Evolutionary conservation across 30 jellyfish, hydroid and myxozoan genomes (phyloP).

Genomic region (Hydractinia symbiolongicarpus): DNA sequence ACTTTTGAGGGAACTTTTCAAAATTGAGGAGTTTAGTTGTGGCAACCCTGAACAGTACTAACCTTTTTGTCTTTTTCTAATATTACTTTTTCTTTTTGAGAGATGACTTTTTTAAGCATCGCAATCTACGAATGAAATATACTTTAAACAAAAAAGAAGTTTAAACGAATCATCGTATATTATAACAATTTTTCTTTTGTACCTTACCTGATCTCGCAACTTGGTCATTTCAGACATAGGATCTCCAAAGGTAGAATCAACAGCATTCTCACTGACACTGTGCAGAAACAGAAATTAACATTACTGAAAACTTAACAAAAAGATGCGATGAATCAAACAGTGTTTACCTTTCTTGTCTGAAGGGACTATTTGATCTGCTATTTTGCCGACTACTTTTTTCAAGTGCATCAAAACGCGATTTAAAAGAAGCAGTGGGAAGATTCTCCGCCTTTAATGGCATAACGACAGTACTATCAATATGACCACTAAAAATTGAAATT

Average conservation of each 20-base stretch:
- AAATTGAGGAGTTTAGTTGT: no score
- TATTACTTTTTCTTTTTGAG: slow-evolving; percentile 61
- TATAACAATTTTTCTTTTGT: background rate
- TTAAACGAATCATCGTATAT: background rate
- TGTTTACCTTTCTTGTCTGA: slow-evolving; percentile 6
- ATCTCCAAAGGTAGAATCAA: slow-evolving; percentile 52
- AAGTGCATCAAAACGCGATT: slow-evolving; percentile 11
- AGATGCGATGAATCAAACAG: background rate
- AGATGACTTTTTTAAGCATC: slow-evolving; percentile 49
- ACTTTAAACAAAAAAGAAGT: background rate
- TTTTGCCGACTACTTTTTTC: slow-evolving; percentile 8
- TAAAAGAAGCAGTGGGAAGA: slow-evolving; percentile 2
- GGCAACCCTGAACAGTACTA: no score
- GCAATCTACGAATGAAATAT: slow-evolving; percentile 36
- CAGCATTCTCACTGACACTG: background rate
- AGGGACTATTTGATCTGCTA: slow-evolving; percentile 9
- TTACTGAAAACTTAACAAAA: background rate
- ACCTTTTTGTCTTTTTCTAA: slow-evolving; percentile 89
- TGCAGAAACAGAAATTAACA: background rate
- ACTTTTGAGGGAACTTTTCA: no score
- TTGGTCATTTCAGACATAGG: slow-evolving; percentile 62
- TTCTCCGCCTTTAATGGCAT: slow-evolving; percentile 29
- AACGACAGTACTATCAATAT: background rate
- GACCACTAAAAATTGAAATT: background rate
- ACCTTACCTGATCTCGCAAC: slow-evolving; percentile 70